Percentiles rank a stretch among this genome's conserved stretches.
Evolutionary conservation across 1,140 invertebrate genomes (phyloP).

Genomic region (Oncopeltus fasciatus): DNA sequence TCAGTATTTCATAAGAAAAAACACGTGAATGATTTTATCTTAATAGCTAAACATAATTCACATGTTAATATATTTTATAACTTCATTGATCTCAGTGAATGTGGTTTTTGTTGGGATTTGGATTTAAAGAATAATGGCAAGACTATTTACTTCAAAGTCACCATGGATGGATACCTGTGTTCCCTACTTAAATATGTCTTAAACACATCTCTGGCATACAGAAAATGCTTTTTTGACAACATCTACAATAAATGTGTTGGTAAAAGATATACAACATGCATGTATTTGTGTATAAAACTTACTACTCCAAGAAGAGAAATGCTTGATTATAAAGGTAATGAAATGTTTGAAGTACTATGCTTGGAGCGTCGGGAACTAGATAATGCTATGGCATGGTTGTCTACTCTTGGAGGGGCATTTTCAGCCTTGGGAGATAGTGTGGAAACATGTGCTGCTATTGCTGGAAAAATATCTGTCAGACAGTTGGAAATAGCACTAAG

Average conservation of each 20-base stretch:
- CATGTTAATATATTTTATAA: too few relatives aligned
- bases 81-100: too few relatives aligned
- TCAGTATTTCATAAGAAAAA: too few relatives aligned
- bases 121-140: too few relatives aligned
- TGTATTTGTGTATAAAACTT: not conserved
- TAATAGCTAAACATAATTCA: too few relatives aligned
- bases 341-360: slow-evolving; percentile 17
- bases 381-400: slow-evolving; percentile 81
- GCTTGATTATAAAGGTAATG: slow-evolving; percentile 12
- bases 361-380: slow-evolving; percentile 60
- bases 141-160: too few relatives aligned
- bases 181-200: not conserved
- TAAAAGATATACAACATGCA: not conserved
- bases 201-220: not conserved
- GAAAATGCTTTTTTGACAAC: not conserved
- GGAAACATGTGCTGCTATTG: slow-evolving; percentile 60
- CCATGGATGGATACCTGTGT: not conserved
- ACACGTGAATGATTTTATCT: too few relatives aligned
- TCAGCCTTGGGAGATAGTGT: slow-evolving; percentile 81
- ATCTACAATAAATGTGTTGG: not conserved
- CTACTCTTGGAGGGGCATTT: slow-evolving; percentile 88
- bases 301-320: not conserved
- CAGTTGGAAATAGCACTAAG: slow-evolving; percentile 66
- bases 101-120: too few relatives aligned
- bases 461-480: slow-evolving; percentile 68